These are phyloP conservation scores for Notothenia coriiceps DNA, from an alignment of 2,113 vertebrate genomes.

Conservation along the genomic window DNA sequence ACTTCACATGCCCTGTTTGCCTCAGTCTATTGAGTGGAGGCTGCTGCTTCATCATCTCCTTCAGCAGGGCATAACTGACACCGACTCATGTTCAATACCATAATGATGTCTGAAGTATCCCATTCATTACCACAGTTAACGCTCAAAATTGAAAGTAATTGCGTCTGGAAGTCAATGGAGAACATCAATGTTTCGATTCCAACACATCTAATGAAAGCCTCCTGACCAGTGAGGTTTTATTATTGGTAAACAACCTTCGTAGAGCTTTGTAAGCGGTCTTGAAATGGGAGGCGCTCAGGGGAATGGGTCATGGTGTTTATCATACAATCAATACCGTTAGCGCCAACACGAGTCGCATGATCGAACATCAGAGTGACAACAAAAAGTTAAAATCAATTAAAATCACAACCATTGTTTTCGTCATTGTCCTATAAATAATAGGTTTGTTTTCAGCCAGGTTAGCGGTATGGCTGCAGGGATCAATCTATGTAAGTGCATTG, in stretches of 20 bases:
- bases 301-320: constrained; percentile 2
- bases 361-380: constrained; percentile 16
- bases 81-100: constrained; percentile 28
- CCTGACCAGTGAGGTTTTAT: background rate
- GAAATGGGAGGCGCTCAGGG: background rate
- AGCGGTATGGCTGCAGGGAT: background rate
- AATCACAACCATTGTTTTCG: background rate
- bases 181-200: constrained; percentile 22
- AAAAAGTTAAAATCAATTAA: constrained; percentile 1
- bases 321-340: constrained; percentile 47
- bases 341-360: background rate
- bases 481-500: too few species aligned
- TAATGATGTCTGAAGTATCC: constrained; percentile 44
- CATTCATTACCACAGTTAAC: constrained; percentile 55
- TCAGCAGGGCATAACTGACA: background rate
- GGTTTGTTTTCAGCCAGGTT: background rate
- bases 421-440: background rate
- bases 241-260: constrained; percentile 37
- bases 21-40: constrained; percentile 16
- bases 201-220: constrained; percentile 3
- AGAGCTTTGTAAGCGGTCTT: constrained; percentile 2
- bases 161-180: background rate
- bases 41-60: constrained; percentile 34
- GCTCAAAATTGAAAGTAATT: constrained; percentile 33
- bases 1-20: constrained; percentile 25